Evolutionary conservation across 2,113 vertebrate genomes (phyloP).

Genomic region (Mesembrinibis cayennensis): DNA sequence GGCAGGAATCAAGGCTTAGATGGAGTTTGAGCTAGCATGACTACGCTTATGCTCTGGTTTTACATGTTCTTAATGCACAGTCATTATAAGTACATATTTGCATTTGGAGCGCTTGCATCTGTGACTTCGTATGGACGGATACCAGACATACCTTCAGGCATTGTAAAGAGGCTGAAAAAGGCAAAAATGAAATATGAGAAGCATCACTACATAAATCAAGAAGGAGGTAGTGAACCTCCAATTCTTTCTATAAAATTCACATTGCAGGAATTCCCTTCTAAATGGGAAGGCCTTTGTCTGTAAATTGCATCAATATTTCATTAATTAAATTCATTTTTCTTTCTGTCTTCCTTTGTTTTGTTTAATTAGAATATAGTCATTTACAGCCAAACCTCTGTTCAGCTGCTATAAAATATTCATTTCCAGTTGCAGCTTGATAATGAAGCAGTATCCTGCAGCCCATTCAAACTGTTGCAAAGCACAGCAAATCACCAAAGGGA

Average conservation of each 20-base stretch:
- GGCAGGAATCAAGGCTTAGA: background rate
- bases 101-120: background rate
- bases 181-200: background rate
- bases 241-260: background rate
- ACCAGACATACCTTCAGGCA: background rate
- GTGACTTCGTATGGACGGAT: background rate
- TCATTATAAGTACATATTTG: background rate
- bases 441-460: slow-evolving; percentile 35
- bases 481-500: slow-evolving; percentile 31
- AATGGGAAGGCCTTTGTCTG: background rate
- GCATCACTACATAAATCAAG: background rate
- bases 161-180: background rate
- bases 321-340: slow-evolving; percentile 50
- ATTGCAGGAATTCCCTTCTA: background rate
- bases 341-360: slow-evolving; percentile 20
- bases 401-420: slow-evolving; percentile 41
- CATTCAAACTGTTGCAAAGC: slow-evolving; percentile 27
- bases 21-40: background rate
- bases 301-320: slow-evolving; percentile 33
- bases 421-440: slow-evolving; percentile 47
- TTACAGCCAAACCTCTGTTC: slow-evolving; percentile 51
- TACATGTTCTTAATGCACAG: background rate
- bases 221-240: background rate
- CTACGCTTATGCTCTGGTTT: background rate
- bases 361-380: slow-evolving; percentile 55